Evolutionary conservation across 2,113 vertebrate species (phyloP).

Genomic region (Coregonus clupeaformis): DNA sequence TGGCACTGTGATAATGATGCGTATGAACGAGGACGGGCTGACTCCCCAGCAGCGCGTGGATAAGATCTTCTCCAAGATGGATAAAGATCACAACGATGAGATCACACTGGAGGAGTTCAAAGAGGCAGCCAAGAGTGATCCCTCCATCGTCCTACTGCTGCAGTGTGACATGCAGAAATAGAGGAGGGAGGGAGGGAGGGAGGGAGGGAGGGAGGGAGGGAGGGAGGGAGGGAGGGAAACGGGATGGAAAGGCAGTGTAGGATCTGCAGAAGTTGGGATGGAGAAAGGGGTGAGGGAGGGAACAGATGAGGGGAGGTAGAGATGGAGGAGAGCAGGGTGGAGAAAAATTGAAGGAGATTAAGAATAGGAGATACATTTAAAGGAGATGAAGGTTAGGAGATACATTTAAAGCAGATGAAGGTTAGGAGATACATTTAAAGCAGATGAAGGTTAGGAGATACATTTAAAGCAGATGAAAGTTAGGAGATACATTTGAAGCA

Average conservation of each 20-base stretch:
- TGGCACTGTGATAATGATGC: slow-evolving; percentile 99
- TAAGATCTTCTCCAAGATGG: slow-evolving; percentile 99
- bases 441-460: no score
- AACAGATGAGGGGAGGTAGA: slow-evolving; percentile 9
- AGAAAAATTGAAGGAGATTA: slow-evolving; percentile 37
- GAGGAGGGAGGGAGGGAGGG: slow-evolving; percentile 35
- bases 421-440: no score
- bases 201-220: slow-evolving; percentile 5
- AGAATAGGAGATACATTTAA: no score
- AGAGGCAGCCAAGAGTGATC: slow-evolving; percentile 94
- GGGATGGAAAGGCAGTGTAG: no score
- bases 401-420: no score
- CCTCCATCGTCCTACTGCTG: slow-evolving; percentile 94
- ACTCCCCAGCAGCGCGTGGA: slow-evolving; percentile 97
- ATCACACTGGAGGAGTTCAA: slow-evolving; percentile 98
- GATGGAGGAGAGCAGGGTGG: slow-evolving; percentile 19
- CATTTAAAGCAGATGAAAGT: no score
- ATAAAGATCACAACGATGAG: slow-evolving; percentile 97
- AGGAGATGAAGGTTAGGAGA: no score
- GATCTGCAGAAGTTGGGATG: not conserved
- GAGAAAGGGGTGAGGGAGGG: not conserved
- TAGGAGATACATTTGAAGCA: no score
- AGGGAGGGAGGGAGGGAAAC: not conserved
- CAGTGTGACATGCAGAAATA: slow-evolving; percentile 99
- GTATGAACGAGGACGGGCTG: slow-evolving; percentile 96